These are phyloP conservation scores for Gerris lacustris DNA, from an alignment of 2,888 invertebrate genomes.

Conservation along the genomic window DNA sequence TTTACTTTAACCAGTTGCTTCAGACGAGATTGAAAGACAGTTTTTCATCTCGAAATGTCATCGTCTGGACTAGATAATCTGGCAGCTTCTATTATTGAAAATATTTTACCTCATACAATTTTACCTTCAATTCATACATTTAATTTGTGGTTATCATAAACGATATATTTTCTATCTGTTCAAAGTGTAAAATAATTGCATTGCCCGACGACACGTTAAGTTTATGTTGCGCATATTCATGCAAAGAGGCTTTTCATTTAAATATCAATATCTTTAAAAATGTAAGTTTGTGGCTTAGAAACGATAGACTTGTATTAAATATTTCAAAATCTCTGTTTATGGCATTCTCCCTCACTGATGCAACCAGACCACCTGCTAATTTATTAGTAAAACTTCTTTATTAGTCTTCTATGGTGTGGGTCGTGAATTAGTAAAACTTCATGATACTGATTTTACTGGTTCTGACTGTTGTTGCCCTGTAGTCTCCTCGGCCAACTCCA, in stretches of 20 bases:
- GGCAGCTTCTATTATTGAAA: slow-evolving; percentile 12
- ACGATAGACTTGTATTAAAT: background rate
- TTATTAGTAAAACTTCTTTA: background rate
- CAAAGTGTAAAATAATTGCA: slow-evolving; percentile 8
- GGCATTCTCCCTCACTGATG: background rate
- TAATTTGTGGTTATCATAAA: slow-evolving; percentile 19
- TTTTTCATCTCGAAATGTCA: slow-evolving; percentile 12
- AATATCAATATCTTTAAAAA: background rate
- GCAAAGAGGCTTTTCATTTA: slow-evolving; percentile 8
- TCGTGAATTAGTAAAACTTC: background rate
- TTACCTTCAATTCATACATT: slow-evolving; percentile 17
- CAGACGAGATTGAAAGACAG: slow-evolving; percentile 11
- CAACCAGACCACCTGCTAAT: background rate
- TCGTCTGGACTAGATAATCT: slow-evolving; percentile 18
- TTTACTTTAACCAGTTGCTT: slow-evolving; percentile 4
- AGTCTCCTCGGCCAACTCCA: background rate
- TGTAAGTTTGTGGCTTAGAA: background rate
- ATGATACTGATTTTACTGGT: background rate
- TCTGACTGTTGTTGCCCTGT: background rate
- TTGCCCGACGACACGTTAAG: slow-evolving; percentile 14
- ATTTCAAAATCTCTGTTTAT: background rate
- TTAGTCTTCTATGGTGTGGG: too few relatives aligned
- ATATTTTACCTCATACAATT: slow-evolving; percentile 9
- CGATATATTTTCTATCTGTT: slow-evolving; percentile 9
- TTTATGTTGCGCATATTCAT: slow-evolving; percentile 9